Evolutionary conservation across 2,888 invertebrate genomes (phyloP), one percentile per base, ranked within the genome.

Genomic region (Scotopteryx bipunctaria): DNA sequence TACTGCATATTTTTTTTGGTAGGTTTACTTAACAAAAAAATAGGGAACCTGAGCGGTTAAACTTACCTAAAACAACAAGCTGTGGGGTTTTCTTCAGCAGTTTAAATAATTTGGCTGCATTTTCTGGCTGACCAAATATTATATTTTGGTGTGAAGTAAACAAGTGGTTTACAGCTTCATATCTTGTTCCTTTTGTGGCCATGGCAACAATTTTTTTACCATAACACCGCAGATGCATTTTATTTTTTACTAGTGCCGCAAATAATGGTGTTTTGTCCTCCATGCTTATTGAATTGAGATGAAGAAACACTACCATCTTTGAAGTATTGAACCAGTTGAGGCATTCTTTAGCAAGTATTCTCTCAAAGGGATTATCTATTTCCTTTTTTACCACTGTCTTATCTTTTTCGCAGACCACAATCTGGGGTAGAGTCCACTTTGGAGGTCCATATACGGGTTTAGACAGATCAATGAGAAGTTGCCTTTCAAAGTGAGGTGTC

Each of bases 321-420:
- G 96, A 95, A 41, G 92, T 92, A 41, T 93, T 91, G 64, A 96
- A 93, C 93, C 94, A 93, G 66, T 94, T 91, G 1, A 92, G 83
- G 50, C 94, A 91, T 79, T 96, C 95, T 38, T 91, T 92, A 0
- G 95, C 95, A 49, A 96, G 84, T 37, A 96, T 94, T 50, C 86
- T 83, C 76, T 94, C 93, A 71, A 94, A 95, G 0, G 94, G 95
- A 77, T 95, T 94, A 14, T 93, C 92, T 2, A 86, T 71, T 44
- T 85, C 78, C n/a, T 67, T 55, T 15, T 65, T 73, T 9, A 25
- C 51, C 2, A 50, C 55, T 31, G 66, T 67, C 31, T 76, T 62
- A 19, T 76, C 66, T 64, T 88, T 81, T 37, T 83, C 81, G 67
- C 95, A 96, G 9, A 92, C 73, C 3, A 87, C 82, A 9, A 85